Conservation (phyloP, 2,888 invertebrate genomes). For the Druceiella hillmani region DNA sequence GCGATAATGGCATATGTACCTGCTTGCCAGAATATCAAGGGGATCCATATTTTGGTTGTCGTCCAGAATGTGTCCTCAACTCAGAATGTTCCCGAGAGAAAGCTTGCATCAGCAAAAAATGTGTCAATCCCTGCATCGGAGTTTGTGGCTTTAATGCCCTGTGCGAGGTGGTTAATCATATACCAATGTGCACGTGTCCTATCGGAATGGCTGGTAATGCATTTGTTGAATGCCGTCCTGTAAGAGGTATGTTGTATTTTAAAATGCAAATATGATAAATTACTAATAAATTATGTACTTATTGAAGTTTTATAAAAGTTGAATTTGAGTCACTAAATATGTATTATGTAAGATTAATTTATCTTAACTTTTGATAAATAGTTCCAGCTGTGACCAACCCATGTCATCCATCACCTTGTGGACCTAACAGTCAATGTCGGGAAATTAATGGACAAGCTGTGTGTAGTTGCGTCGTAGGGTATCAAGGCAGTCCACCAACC, state of each 20-base stretch:
- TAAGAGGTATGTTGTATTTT: slow-evolving; percentile 31
- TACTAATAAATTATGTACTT: slow-evolving; percentile 1
- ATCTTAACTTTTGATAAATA: too few relatives aligned
- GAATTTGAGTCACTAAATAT: too few relatives aligned
- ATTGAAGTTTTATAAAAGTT: slow-evolving; percentile 4
- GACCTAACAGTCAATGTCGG: slow-evolving; percentile 56
- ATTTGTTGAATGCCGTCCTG: slow-evolving; percentile 57
- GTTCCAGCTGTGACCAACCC: slow-evolving; percentile 31
- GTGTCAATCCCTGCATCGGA: slow-evolving; percentile 67
- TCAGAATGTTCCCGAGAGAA: slow-evolving; percentile 65
- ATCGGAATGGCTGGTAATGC: slow-evolving; percentile 71
- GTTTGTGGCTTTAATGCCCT: slow-evolving; percentile 69
- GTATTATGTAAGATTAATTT: too few relatives aligned
- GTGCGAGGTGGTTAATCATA: slow-evolving; percentile 71
- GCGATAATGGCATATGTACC: slow-evolving; percentile 69
- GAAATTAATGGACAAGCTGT: slow-evolving; percentile 59
- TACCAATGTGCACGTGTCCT: slow-evolving; percentile 66
- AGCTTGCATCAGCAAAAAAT: slow-evolving; percentile 72
- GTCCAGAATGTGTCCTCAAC: slow-evolving; percentile 75
- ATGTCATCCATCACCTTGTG: slow-evolving; percentile 63
- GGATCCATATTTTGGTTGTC: slow-evolving; percentile 65
- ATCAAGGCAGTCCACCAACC: slow-evolving; percentile 71
- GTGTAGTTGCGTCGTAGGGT: slow-evolving; percentile 60
- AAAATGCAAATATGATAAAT: too few relatives aligned
- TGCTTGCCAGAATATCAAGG: slow-evolving; percentile 64